phyloP scores from a whole-genome alignment of 2,113 vertebrate species.

The Calyptomena viridis region DNA sequence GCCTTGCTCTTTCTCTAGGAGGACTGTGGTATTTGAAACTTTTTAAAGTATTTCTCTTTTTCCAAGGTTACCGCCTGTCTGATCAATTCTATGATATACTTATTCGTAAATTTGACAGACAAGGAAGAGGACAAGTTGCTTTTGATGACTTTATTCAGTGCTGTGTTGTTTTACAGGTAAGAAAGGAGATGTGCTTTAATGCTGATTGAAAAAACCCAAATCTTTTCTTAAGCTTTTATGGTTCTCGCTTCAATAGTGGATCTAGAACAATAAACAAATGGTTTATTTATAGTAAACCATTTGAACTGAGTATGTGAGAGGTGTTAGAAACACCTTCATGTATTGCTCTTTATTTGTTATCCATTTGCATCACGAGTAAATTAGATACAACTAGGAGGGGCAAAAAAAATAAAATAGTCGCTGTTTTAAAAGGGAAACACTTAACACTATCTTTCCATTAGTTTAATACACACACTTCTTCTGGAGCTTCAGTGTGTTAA shows the following conservation, averaged over 20 bases:
- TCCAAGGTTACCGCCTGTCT: slow-evolving; percentile 91
- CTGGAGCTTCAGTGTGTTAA: not conserved
- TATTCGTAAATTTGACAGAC: slow-evolving; percentile 95
- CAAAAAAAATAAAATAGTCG: not conserved
- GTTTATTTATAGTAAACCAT: not conserved
- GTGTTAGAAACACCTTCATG: not conserved
- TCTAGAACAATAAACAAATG: not conserved
- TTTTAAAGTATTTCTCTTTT: slow-evolving; percentile 21
- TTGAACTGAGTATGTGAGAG: not conserved
- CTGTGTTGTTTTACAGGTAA: slow-evolving; percentile 96
- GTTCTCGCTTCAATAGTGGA: not conserved
- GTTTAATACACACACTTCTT: not conserved
- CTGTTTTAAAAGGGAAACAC: not conserved
- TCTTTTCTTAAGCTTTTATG: not conserved
- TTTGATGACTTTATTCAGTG: slow-evolving; percentile 99
- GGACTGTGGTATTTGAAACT: not conserved
- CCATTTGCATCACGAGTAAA: not conserved
- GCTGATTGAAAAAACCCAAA: not conserved
- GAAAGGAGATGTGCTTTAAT: not conserved
- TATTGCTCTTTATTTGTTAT: not conserved
- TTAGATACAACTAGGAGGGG: not conserved
- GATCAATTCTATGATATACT: slow-evolving; percentile 96
- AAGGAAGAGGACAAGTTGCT: slow-evolving; percentile 93
- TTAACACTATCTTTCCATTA: not conserved
- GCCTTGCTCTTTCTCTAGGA: not conserved